A percentile compares a stretch with the other conserved stretches of the same genome.
Conservation (phyloP, 2,888 invertebrate species). For the Epirrita christyi region DNA sequence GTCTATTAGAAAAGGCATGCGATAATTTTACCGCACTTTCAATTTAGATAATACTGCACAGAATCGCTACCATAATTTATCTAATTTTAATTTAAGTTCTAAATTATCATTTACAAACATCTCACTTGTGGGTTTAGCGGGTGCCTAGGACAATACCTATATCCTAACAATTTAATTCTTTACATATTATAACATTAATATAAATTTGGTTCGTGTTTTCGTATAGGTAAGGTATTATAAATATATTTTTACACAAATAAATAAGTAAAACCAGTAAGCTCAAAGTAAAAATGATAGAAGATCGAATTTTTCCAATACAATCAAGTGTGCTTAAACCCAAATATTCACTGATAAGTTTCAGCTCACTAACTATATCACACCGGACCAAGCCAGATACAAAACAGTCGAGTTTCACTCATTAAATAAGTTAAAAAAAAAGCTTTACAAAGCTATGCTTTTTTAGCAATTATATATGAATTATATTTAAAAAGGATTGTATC, state of each 20-base stretch:
- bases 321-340: too few species aligned
- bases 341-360: too few species aligned
- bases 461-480: background rate
- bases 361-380: too few species aligned
- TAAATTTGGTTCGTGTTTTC: slow-evolving; percentile 43
- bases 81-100: slow-evolving; percentile 49
- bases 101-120: slow-evolving; percentile 63
- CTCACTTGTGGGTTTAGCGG: slow-evolving; percentile 68
- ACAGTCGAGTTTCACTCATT: background rate
- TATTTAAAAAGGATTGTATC: slow-evolving; percentile 9
- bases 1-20: too few species aligned
- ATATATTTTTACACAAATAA: slow-evolving; percentile 24
- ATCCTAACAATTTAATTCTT: slow-evolving; percentile 28
- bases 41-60: too few species aligned
- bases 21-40: too few species aligned
- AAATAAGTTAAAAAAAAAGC: too few species aligned
- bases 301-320: background rate
- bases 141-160: slow-evolving; percentile 49
- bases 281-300: background rate
- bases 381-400: background rate
- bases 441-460: slow-evolving; percentile 19
- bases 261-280: background rate
- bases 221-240: slow-evolving; percentile 34
- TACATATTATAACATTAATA: slow-evolving; percentile 35
- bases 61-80: slow-evolving; percentile 41